Base-by-base conservation (phyloP, 1,140 invertebrate species). In the Eriosoma lanigerum region DNA sequence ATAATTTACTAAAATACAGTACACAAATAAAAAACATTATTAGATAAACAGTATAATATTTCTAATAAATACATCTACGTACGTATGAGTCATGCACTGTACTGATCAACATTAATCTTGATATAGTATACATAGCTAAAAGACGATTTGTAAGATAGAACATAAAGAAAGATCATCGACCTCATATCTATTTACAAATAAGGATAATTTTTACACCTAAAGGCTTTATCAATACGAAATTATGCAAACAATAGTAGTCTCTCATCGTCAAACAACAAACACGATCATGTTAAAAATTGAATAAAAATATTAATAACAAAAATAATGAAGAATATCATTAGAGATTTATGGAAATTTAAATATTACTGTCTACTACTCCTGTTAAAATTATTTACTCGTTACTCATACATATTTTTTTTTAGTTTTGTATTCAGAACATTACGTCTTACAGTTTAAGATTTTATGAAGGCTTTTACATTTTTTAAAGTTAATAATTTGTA, bases 101-200 rank as follows among this genome's bases (percentile, higher is more conserved):
- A 12, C 6, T 24, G 13, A 68, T 68, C 64, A 68, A 46, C 38
- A 48, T 68, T n/a, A n/a, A 68, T 12, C 13, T 46, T 46, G 17
- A 29, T 29, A 21, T 50, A 26, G 21, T 50, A 10, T 12, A 26
- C 1, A 52, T 10, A n/a, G 50, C 68, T 70, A 15, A 50, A 48
- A 70, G 46, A 70, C 24, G 24, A 70, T 50, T 50, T 70, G 50
- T 70, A 26, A 48, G 68, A 70, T 50, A 21, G 17, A 50, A 46
- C 46, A 70, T 70, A 50, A 50, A 70, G 38, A 70, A 48, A 70
- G 68, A 70, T 15, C 68, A 29, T 70, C 48, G 68, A 70, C 68
- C 68, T 70, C 46, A 12, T 68, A 46, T 38, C 64, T 46, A 68
- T 68, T 68, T 68, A 68, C 38, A 46, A 70, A 70, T 29, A 50